Conservation (phyloP, 2,888 invertebrate genomes). For the Cheilosia vulpina region DNA sequence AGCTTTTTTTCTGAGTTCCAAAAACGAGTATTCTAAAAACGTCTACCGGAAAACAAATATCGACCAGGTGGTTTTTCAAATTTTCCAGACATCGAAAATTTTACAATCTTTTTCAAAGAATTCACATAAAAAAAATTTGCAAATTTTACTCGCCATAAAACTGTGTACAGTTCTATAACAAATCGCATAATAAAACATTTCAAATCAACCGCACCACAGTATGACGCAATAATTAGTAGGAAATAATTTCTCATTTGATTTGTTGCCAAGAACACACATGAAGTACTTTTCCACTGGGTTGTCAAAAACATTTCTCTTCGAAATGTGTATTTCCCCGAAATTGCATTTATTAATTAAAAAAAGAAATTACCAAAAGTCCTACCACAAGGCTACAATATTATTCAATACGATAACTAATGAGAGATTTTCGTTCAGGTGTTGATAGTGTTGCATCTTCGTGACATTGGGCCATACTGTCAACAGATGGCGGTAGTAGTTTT, state of each 20-base stretch:
- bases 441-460: neutral
- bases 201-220: conserved; percentile 31
- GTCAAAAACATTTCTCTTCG: neutral
- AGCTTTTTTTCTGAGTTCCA: too few species aligned
- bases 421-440: neutral
- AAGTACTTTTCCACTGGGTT: conserved; percentile 36
- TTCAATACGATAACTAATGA: too few species aligned
- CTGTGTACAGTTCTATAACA: conserved; percentile 25
- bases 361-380: neutral
- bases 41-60: too few species aligned
- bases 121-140: neutral
- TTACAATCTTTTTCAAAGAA: neutral
- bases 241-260: conserved; percentile 55
- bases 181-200: conserved; percentile 61
- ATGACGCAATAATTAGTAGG: conserved; percentile 63
- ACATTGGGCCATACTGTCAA: too few species aligned
- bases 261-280: conserved; percentile 49
- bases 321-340: neutral
- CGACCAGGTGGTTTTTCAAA: neutral
- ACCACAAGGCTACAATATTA: conserved; percentile 6
- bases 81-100: neutral
- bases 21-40: too few species aligned
- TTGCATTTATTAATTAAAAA: neutral
- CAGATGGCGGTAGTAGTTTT: neutral
- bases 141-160: conserved; percentile 12